Conservation (phyloP, 2,888 invertebrate genomes). For the Tachina lurida region DNA sequence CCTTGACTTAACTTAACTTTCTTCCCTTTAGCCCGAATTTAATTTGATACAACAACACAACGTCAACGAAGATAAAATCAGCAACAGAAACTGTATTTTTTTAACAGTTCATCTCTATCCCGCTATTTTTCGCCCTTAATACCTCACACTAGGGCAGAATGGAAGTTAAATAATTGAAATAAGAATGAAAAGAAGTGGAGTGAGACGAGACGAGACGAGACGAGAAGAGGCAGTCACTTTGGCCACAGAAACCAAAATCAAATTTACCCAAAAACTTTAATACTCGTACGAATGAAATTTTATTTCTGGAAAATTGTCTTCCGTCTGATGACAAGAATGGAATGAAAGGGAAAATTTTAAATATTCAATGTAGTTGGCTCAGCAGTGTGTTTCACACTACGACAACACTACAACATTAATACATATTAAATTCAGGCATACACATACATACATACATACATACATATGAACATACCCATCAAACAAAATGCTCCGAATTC, state of each 20-base stretch:
- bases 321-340: background rate
- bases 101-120: slow-evolving; percentile 5
- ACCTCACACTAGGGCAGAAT: background rate
- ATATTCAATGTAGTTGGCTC: slow-evolving; percentile 61
- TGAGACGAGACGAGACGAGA: background rate
- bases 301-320: slow-evolving; percentile 29
- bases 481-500: no score
- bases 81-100: background rate
- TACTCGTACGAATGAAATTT: slow-evolving; percentile 50
- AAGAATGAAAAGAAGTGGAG: background rate
- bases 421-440: background rate
- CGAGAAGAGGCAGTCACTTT: slow-evolving; percentile 12
- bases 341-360: slow-evolving; percentile 52
- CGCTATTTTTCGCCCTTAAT: background rate
- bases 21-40: slow-evolving; percentile 16
- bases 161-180: slow-evolving; percentile 2
- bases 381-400: slow-evolving; percentile 22
- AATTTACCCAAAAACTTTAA: slow-evolving; percentile 47
- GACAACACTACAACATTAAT: background rate
- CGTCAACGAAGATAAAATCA: background rate
- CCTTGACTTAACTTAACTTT: slow-evolving; percentile 50
- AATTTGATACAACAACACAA: slow-evolving; percentile 21
- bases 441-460: background rate
- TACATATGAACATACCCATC: no score
- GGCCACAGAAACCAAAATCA: slow-evolving; percentile 63